These are phyloP conservation scores for Phrixothrix hirtus DNA, from an alignment of 2,888 invertebrate species.

Conservation along the genomic window DNA sequence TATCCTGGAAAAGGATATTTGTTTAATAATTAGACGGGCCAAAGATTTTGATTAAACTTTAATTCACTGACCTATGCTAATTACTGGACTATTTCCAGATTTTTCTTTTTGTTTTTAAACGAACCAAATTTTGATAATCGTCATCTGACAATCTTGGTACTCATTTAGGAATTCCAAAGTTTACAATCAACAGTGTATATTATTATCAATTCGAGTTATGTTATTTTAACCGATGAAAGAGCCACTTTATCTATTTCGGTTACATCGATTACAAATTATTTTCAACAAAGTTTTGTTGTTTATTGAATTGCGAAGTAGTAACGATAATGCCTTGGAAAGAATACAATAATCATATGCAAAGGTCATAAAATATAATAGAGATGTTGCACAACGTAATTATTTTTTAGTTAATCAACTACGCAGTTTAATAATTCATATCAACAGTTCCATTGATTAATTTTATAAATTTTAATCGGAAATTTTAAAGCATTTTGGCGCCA, in stretches of 20 bases:
- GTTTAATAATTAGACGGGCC: slow-evolving; percentile 1
- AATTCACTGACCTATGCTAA: slow-evolving; percentile 27
- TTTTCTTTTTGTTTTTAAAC: no score
- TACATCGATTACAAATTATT: slow-evolving; percentile 21
- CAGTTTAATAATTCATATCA: slow-evolving; percentile 11
- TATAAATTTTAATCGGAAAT: no score
- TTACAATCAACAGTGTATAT: not conserved
- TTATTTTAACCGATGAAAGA: slow-evolving; percentile 26
- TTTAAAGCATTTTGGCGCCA: no score
- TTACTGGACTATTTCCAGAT: slow-evolving; percentile 27
- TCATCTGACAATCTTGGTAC: no score
- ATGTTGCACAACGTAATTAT: slow-evolving; percentile 17
- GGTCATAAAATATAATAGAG: slow-evolving; percentile 22
- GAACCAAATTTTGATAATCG: no score
- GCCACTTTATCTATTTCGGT: slow-evolving; percentile 22
- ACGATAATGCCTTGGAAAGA: slow-evolving; percentile 19
- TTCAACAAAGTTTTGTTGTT: slow-evolving; percentile 23
- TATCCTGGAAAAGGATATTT: slow-evolving; percentile 1
- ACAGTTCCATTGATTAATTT: slow-evolving; percentile 5
- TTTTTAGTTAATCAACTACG: slow-evolving; percentile 11
- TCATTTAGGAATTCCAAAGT: slow-evolving; percentile 6
- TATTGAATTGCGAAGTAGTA: slow-evolving; percentile 16
- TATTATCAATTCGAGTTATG: slow-evolving; percentile 19
- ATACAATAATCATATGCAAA: slow-evolving; percentile 18
- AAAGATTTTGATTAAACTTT: slow-evolving; percentile 11